These are phyloP conservation scores for Amazona guildingii DNA, from an alignment of 2,113 vertebrate genomes.

Conservation along the genomic window DNA sequence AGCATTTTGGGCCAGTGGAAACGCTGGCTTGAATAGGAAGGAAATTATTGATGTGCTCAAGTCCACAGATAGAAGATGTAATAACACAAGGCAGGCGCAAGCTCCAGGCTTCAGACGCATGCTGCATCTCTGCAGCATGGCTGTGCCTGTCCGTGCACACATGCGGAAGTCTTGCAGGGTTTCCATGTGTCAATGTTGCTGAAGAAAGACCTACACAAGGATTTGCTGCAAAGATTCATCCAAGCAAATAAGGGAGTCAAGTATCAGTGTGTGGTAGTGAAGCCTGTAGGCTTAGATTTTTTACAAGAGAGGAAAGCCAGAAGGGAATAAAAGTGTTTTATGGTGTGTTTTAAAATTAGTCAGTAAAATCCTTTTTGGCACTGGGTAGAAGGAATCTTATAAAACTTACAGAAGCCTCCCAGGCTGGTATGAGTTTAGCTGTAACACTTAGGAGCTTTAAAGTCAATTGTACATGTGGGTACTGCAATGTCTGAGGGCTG, in stretches of 20 bases:
- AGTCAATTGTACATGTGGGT: fast-evolving
- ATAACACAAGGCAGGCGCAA: neutral
- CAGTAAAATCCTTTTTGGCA: neutral
- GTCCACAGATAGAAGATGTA: neutral
- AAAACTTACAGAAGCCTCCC: neutral
- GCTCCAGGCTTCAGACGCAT: fast-evolving
- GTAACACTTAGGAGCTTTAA: neutral
- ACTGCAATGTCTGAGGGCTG: neutral
- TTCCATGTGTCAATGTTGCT: fast-evolving
- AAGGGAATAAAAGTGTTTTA: neutral
- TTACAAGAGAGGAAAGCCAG: neutral
- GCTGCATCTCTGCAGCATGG: neutral
- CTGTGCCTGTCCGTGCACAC: neutral
- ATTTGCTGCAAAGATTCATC: neutral
- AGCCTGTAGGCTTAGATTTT: neutral
- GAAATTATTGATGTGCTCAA: neutral
- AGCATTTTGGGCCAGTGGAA: neutral
- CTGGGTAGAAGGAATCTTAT: neutral
- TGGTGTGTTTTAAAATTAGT: neutral
- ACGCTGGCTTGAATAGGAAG: neutral
- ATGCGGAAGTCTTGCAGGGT: neutral
- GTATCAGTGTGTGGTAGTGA: neutral
- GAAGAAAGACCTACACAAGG: neutral
- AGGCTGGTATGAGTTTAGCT: neutral
- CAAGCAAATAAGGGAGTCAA: neutral